Percentiles rank a stretch among this genome's conserved stretches.
These are phyloP conservation scores for Lasioglossum baleicum DNA, from an alignment of 1,140 invertebrate species.

Conservation along the genomic window DNA sequence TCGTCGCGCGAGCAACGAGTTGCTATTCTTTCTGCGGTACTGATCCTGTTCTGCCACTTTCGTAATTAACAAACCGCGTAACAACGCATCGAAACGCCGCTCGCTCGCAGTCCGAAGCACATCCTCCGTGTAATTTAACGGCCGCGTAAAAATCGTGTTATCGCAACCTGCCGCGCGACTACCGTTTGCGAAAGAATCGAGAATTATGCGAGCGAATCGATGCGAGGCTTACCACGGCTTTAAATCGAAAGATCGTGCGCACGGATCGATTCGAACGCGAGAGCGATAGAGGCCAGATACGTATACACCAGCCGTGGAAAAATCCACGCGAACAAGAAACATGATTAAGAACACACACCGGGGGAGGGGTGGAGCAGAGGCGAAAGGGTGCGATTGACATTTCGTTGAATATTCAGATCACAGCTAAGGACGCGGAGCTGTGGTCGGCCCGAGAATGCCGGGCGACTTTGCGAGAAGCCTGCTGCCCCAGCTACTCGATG, in stretches of 20 bases:
- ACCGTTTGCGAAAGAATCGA: conserved; percentile 25
- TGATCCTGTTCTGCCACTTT: conserved; percentile 62
- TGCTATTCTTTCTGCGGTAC: not conserved
- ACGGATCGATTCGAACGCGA: not conserved
- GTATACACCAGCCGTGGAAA: not conserved
- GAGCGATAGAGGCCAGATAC: not conserved
- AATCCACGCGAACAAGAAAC: conserved; percentile 8
- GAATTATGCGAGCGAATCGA: conserved; percentile 45
- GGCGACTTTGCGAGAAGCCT: not conserved
- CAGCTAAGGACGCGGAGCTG: not conserved
- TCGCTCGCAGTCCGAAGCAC: conserved; percentile 9
- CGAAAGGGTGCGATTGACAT: conserved; percentile 44
- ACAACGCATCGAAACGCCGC: conserved; percentile 48
- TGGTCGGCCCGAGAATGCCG: not conserved
- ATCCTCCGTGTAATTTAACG: conserved; percentile 51
- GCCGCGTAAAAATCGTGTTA: conserved; percentile 45
- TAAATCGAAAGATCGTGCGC: conserved; percentile 28
- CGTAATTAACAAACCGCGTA: conserved; percentile 64
- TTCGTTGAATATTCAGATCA: conserved; percentile 19
- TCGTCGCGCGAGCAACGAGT: conserved; percentile 10
- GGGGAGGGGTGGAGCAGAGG: conserved; percentile 8
- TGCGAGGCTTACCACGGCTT: not conserved
- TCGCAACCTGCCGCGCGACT: conserved; percentile 25
- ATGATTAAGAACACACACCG: conserved; percentile 20
- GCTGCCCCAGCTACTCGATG: not conserved